Evolutionary conservation across 2,113 vertebrate genomes (phyloP), one percentile per base, ranked within the genome.

Genomic region (Cheilinus undulatus): DNA sequence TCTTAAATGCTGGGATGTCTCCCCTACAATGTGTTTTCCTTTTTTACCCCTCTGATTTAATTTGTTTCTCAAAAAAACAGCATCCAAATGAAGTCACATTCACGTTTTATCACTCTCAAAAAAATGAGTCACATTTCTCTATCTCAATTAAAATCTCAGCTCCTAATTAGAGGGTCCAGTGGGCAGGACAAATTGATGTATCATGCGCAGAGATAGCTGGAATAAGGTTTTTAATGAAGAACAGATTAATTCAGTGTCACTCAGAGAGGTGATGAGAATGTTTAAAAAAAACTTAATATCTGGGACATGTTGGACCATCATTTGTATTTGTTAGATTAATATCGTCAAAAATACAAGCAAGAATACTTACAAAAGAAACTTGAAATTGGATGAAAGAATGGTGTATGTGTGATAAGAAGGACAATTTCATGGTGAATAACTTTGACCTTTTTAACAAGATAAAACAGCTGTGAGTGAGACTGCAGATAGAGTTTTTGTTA

Each of bases 181-280:
- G 53, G 42, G 46, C 12, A 7, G 42, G 36, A 78, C 66, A 78
- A 66, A 43, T 7, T 43, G 28, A 62, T 51, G 30, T 17, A 52
- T 69, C 26, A 42, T 49, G 23, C 2, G 1, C 14, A 14, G 13
- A 70, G 19, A 73, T 61, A 56, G 40, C 42, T 52, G 2, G 36
- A 69, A 76, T 50, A 24, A 27, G 11, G 4, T 66, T 78, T n/a
- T 86, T 75, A 76, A 73, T 82, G 49, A 76, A 81, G 13, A 38
- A 0, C 51, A n/a, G 36, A 49, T 58, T 45, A 7, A 51, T 59
- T 43, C n/a, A 15, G 7, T 36, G 24, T 30, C 30, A 50, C 23
- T 27, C 3, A 53, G 43, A 12, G 34, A 9, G 49, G n/a, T n/a
- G n/a, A 17, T 36, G 36, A 20, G 68, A 50, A 40, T 9, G 10